These are phyloP conservation scores for Acanthosepion pharaonis DNA, from an alignment of 2,888 invertebrate species.

Conservation along the genomic window DNA sequence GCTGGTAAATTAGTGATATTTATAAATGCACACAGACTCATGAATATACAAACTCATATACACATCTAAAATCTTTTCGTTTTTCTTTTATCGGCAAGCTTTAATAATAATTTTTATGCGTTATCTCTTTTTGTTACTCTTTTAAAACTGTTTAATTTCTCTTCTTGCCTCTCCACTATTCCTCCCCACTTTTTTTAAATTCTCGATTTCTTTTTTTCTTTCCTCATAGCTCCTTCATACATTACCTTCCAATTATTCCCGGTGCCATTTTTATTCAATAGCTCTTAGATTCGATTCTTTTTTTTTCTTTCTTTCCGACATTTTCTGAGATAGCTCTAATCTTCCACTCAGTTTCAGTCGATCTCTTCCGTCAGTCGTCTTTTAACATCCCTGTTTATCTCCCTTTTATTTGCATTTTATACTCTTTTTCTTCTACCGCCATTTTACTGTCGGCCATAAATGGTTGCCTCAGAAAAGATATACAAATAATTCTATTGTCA, in stretches of 20 bases:
- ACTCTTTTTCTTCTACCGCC: not conserved
- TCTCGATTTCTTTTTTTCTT: not conserved
- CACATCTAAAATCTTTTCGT: too few species aligned
- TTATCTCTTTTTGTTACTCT: too few species aligned
- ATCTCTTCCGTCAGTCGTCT: not conserved
- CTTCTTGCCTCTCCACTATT: not conserved
- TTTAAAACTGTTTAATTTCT: too few species aligned
- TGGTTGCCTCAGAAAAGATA: not conserved
- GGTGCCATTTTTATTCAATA: not conserved
- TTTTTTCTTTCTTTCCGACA: not conserved
- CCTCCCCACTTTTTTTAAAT: not conserved
- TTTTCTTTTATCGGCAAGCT: too few species aligned
- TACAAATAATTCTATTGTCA: not conserved
- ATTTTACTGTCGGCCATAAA: not conserved
- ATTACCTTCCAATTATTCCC: not conserved
- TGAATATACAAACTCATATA: too few species aligned
- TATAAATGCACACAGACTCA: too few species aligned
- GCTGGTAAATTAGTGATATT: too few species aligned
- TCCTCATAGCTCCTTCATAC: not conserved
- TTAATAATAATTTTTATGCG: too few species aligned
- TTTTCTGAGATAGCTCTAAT: not conserved
- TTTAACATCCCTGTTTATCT: constrained; percentile 33
- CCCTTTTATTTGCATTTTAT: constrained; percentile 12
- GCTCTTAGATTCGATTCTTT: not conserved
- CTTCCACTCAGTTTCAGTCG: not conserved